Base-by-base conservation (phyloP, 2,888 invertebrate genomes). In the Panopea generosa region DNA sequence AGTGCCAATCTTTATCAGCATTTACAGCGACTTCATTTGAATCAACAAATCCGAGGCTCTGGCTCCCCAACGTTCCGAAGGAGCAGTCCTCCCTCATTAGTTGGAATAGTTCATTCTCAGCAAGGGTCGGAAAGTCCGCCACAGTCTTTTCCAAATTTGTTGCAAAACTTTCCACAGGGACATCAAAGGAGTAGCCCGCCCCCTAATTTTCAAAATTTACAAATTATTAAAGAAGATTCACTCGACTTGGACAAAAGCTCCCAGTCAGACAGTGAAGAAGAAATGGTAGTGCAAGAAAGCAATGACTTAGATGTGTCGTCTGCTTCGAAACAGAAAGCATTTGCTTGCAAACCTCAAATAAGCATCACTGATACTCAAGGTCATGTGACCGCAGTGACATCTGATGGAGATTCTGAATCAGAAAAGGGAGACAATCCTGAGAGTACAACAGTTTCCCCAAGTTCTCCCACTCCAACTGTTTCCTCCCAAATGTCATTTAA, bases 281-380 rank as follows among this genome's bases (percentile, higher is more conserved):
- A 86, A 1, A 84, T 84, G 65, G 63, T 74, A n/a, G 75, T 68
- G n/a, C 83, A 75, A 67, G 84, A 83, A 26, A 75, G 59, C 33
- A 69, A 73, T 49, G 84, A 78, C 20, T 63, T 40, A 27, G 27
- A 52, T 14, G 53, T 70, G 47, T n/a, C 77, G 33, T 22, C 65
- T 7, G 78, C 78, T 22, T 49, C 62, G 14, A 62, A 73, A 43
- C 80, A 84, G 59, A 72, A 80, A 43, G 85, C 86, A 59, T 89
- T 84, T 60, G 77, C 85, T 62, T 90, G 68, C 82, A 96, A 89
- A 91, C 97, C 98, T 0, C 97, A 97, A 92, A 98, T 98, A 75
- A 97, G 97, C 85, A 94, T 98, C 11, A 98, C 98, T 0, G 98
- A 98, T 91, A 97, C 97, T 62, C 94, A 96, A 63, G 98, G 98